A percentile compares a stretch with the other conserved stretches of the same genome.
phyloP scores from a whole-genome alignment of 2,797 vertebrate genomes.

The Danio kyathit region DNA sequence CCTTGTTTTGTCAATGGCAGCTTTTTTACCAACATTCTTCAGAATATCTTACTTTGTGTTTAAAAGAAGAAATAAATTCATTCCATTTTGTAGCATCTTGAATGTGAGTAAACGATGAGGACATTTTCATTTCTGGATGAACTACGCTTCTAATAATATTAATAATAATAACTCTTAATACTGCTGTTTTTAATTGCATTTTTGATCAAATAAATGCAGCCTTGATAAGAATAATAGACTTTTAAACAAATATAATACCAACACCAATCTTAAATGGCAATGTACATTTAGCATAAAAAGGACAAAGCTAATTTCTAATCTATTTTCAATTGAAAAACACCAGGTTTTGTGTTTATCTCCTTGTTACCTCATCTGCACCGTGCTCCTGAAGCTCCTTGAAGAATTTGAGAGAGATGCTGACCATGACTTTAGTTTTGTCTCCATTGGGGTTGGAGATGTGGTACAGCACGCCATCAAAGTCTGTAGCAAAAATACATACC shows the following conservation, averaged over 20 bases:
- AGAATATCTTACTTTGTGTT: too few species aligned
- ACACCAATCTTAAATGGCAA: neutral
- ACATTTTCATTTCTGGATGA: too few species aligned
- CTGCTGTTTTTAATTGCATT: neutral
- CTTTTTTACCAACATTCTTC: too few species aligned
- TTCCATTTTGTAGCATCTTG: too few species aligned
- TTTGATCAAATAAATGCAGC: neutral
- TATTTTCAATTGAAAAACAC: neutral
- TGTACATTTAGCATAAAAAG: neutral
- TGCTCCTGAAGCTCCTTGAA: constrained; percentile 99
- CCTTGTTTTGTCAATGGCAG: too few species aligned
- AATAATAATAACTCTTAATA: too few species aligned
- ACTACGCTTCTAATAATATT: too few species aligned
- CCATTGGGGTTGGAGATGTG: constrained; percentile 98
- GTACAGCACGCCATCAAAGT: constrained; percentile 98
- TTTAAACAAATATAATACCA: too few species aligned
- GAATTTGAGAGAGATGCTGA: constrained; percentile 99
- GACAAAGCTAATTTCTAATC: neutral
- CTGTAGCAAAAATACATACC: constrained; percentile 70
- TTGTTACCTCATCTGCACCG: constrained; percentile 92
- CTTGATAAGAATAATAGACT: neutral
- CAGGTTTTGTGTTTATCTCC: neutral
- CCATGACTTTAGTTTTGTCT: constrained; percentile 98
- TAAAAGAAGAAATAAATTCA: neutral
- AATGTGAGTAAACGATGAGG: too few species aligned